Percentiles rank a stretch among this genome's conserved stretches.
These are phyloP conservation scores for Tridacna crocea DNA, from an alignment of 2,888 invertebrate genomes.

Conservation along the genomic window DNA sequence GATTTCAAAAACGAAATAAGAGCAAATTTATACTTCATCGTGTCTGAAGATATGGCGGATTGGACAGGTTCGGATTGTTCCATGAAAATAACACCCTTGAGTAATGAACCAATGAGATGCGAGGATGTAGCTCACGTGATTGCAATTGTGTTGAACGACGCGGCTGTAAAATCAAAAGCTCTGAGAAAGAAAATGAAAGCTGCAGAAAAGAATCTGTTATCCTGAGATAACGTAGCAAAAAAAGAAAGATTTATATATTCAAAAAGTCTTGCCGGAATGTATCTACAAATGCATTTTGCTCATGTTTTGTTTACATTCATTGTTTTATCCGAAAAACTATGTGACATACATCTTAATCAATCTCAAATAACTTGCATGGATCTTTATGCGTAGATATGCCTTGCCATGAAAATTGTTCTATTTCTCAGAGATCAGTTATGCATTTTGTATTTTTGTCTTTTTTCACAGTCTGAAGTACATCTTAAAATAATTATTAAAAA, in stretches of 20 bases:
- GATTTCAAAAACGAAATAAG: not conserved
- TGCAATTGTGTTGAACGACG: not conserved
- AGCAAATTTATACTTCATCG: constrained; percentile 8
- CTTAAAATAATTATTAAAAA: too few species aligned
- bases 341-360: too few species aligned
- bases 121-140: constrained; percentile 17
- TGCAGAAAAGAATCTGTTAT: not conserved
- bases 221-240: not conserved
- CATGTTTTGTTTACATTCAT: too few species aligned
- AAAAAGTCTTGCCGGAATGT: not conserved
- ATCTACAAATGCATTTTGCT: not conserved
- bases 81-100: not conserved
- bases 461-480: too few species aligned
- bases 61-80: not conserved
- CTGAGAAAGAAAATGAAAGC: not conserved
- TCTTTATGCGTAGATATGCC: too few species aligned
- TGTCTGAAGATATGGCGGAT: not conserved
- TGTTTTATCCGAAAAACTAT: too few species aligned
- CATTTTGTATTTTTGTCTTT: too few species aligned
- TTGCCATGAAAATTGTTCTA: too few species aligned
- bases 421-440: too few species aligned
- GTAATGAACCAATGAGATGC: constrained; percentile 13
- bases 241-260: not conserved
- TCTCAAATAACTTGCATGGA: too few species aligned
- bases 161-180: not conserved